These are phyloP conservation scores for Puma concolor DNA, from an alignment of 2,113 vertebrate genomes.

Conservation along the genomic window DNA sequence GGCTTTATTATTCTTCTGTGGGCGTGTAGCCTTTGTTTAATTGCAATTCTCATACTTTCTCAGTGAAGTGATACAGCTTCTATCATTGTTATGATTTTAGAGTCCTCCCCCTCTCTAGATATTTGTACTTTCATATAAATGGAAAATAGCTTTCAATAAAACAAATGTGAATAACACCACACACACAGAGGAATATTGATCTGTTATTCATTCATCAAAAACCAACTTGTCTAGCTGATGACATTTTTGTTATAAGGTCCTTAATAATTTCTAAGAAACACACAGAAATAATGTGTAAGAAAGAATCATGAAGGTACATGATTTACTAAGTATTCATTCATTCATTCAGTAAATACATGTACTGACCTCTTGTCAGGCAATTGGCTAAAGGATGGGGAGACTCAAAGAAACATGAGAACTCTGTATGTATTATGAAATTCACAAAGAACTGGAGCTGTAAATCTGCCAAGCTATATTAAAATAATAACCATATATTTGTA, in stretches of 20 bases:
- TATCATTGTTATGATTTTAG: not conserved
- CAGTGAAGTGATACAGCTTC: not conserved
- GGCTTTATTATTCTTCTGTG: not conserved
- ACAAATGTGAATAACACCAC: conserved; percentile 47
- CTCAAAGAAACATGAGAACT: not conserved
- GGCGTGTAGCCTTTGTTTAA: not conserved
- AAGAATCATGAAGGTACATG: not conserved
- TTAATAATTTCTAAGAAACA: conserved; percentile 53
- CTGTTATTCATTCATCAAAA: conserved; percentile 33
- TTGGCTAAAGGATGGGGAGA: not conserved
- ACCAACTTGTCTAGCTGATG: not conserved
- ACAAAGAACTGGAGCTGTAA: not conserved
- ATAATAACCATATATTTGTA: not conserved
- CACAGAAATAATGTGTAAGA: conserved; percentile 16
- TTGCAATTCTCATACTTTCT: not conserved
- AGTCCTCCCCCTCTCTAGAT: not conserved
- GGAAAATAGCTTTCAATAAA: conserved; percentile 56
- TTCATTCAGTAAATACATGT: not conserved
- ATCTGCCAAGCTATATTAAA: not conserved
- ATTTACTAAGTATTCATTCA: not conserved
- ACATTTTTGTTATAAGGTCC: conserved; percentile 49
- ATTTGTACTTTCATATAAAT: conserved; percentile 60
- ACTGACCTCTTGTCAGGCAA: not conserved
- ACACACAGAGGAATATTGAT: conserved; percentile 37
- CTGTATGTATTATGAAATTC: not conserved